phyloP scores from a whole-genome alignment of 2,888 invertebrate genomes.

The Sylvicola cinctus region DNA sequence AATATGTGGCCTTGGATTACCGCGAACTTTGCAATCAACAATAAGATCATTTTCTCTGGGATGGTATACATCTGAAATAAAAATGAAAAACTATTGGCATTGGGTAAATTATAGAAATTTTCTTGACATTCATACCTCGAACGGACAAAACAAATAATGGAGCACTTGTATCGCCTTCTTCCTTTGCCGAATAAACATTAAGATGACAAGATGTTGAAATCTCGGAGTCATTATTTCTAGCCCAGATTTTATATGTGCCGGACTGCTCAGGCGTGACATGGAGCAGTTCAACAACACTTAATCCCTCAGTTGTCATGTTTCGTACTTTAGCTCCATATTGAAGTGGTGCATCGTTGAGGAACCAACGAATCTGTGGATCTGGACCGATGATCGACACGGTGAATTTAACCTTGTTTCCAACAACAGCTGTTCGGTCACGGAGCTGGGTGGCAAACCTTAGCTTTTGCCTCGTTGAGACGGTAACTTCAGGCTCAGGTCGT shows the following conservation, averaged over 20 bases:
- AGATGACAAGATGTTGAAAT: conserved; percentile 50
- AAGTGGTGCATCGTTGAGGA: conserved; percentile 44
- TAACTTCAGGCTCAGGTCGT: conserved; percentile 14
- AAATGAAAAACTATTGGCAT: conserved; percentile 18
- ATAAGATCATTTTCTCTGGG: conserved; percentile 51
- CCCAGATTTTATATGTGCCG: conserved; percentile 66
- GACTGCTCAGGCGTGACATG: conserved; percentile 44
- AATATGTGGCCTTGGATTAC: conserved; percentile 47
- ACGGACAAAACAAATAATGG: conserved; percentile 32
- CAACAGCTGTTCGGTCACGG: conserved; percentile 53
- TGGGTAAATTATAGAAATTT: conserved; percentile 32
- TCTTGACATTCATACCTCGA: conserved; percentile 32
- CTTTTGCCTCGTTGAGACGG: conserved; percentile 22
- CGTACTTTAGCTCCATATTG: conserved; percentile 33
- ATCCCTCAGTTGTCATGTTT: conserved; percentile 41
- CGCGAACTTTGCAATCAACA: conserved; percentile 60
- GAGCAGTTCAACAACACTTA: conserved; percentile 51
- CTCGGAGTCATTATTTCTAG: conserved; percentile 51
- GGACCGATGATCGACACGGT: conserved; percentile 58
- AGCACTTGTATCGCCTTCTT: conserved; percentile 21
- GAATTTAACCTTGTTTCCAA: conserved; percentile 53
- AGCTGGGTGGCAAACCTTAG: conserved; percentile 48
- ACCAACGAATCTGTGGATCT: conserved; percentile 51
- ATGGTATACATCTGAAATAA: conserved; percentile 44
- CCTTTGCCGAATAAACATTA: conserved; percentile 21